These are phyloP conservation scores for Hepsetus odoe DNA, from an alignment of 2,113 vertebrate species.

Conservation along the genomic window DNA sequence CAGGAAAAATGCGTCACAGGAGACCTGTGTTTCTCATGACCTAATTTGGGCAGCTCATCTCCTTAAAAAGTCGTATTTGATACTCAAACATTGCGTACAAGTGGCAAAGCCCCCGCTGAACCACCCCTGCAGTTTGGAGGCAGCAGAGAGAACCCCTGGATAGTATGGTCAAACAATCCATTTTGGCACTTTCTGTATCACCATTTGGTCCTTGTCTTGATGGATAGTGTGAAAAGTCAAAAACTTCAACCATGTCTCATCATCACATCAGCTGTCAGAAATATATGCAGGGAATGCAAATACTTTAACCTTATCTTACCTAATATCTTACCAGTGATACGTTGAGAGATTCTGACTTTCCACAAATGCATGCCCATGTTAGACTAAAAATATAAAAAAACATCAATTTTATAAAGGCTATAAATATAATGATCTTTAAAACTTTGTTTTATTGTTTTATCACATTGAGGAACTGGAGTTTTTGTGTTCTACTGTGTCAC, in stretches of 20 bases:
- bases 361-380: too few relatives aligned
- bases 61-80: background rate
- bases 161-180: background rate
- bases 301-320: too few relatives aligned
- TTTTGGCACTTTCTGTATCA: background rate
- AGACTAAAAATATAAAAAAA: too few relatives aligned
- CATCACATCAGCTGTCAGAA: background rate
- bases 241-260: background rate
- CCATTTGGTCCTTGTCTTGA: conserved; percentile 18
- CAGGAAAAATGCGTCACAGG: background rate
- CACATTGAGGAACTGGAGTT: too few relatives aligned
- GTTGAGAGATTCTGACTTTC: too few relatives aligned
- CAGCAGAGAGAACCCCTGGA: conserved; percentile 19
- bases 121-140: conserved; percentile 31
- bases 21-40: conserved; percentile 15
- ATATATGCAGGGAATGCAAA: background rate
- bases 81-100: conserved; percentile 7
- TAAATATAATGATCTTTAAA: too few relatives aligned
- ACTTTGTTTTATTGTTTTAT: too few relatives aligned
- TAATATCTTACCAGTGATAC: too few relatives aligned
- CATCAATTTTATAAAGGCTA: too few relatives aligned
- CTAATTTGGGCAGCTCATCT: conserved; percentile 21
- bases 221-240: background rate
- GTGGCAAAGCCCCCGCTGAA: conserved; percentile 23
- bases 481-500: too few relatives aligned